These are phyloP conservation scores for Scomber colias DNA, from an alignment of 2,113 vertebrate species.

Conservation along the genomic window DNA sequence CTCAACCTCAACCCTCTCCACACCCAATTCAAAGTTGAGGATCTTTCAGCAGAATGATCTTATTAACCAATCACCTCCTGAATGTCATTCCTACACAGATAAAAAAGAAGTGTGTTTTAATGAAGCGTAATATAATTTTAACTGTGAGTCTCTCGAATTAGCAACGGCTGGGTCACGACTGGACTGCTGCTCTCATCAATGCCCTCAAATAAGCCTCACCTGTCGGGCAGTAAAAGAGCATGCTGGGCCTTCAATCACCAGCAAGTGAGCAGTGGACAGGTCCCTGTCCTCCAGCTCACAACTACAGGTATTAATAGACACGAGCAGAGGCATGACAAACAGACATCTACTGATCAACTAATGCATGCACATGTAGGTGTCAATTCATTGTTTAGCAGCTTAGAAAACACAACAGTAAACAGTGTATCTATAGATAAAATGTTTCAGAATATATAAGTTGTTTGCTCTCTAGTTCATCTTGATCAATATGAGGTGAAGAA, in stretches of 20 bases:
- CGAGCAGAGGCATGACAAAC: constrained; percentile 6
- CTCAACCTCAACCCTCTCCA: background rate
- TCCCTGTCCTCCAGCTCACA: constrained; percentile 26
- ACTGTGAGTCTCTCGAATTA: constrained; percentile 75
- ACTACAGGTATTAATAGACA: constrained; percentile 69
- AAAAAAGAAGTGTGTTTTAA: constrained; percentile 68
- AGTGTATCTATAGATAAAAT: constrained; percentile 1
- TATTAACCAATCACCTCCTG: constrained; percentile 70
- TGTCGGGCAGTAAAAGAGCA: constrained; percentile 75
- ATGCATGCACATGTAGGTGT: constrained; percentile 7
- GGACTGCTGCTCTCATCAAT: constrained; percentile 58
- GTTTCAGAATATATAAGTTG: constrained; percentile 9
- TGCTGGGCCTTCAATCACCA: constrained; percentile 64
- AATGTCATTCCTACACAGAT: constrained; percentile 69
- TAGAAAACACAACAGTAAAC: background rate
- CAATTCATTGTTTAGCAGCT: background rate
- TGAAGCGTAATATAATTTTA: constrained; percentile 76
- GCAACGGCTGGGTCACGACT: constrained; percentile 68
- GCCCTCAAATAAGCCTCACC: constrained; percentile 78
- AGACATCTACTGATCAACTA: constrained; percentile 4
- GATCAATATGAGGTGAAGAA: constrained; percentile 22
- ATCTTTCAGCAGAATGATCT: constrained; percentile 64
- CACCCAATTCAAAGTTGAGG: constrained; percentile 52
- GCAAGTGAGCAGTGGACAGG: constrained; percentile 51
- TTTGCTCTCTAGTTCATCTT: constrained; percentile 15